Evolutionary conservation across 2,113 vertebrate species (phyloP), one percentile per base, ranked within the genome.

Genomic region (Taurulus bubalis): DNA sequence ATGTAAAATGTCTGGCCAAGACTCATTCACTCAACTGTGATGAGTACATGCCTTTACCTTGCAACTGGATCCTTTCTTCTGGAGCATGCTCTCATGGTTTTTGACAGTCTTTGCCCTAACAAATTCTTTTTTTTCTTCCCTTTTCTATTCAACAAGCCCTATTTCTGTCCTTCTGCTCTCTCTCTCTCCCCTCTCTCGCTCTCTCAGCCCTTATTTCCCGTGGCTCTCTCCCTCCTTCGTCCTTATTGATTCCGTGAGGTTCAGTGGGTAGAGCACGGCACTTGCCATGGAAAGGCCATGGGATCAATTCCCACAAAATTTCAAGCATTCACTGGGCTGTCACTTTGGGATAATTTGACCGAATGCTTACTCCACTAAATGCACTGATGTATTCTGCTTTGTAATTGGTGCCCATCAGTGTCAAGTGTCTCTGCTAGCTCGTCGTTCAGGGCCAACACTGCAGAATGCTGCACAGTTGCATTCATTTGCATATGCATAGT

Each of bases 221-320:
- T 49, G 53, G 71, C 77, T 77, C 49, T 75, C 71, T 15, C 73
- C 75, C 56, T 45, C 75, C 74, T 40, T 60, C 81, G 49, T 60
- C 72, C 71, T 77, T 80, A 87, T 89, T 55, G 91, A 89, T 91
- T 90, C 38, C 67, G 79, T 75, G 65, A 87, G 87, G 83, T 91
- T 88, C 90, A 91, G 80, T 68, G 89, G 82, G 58, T 63, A 71
- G 82, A 85, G 87, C 79, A 0, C 18, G 24, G 70, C 84, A 88
- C 80, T 14, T 65, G 87, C 86, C 65, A 56, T 67, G 79, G 79
- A 86, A 85, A 85, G 89, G 81, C 70, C 84, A 82, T 45, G 77
- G 79, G 90, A 86, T 93, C 87, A 92, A 90, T 90, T 88, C 80
- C 84, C 80, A 66, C 87, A 86, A 87, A 91, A 90, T 87, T 89